Conservation (phyloP, 2,888 invertebrate species). For the Ganaspis brasiliensis region DNA sequence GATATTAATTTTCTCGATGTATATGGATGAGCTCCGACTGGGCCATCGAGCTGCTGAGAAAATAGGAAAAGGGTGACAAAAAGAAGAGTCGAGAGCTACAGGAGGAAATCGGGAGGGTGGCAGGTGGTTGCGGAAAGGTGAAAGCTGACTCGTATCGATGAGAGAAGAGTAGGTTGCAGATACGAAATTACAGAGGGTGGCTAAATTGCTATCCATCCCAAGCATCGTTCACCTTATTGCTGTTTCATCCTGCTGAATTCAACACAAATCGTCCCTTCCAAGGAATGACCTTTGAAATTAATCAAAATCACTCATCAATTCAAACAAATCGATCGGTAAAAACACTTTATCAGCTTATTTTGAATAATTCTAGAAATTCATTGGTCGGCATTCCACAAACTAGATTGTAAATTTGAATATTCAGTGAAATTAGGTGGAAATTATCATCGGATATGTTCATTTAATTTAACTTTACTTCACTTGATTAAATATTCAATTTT, state of each 20-base stretch:
- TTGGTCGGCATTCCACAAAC: too few relatives aligned
- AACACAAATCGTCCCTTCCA: slow-evolving; percentile 1
- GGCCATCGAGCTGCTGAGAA: slow-evolving; percentile 52
- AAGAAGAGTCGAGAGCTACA: slow-evolving; percentile 33
- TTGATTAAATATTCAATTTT: neutral
- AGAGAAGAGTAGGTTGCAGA: slow-evolving; percentile 26
- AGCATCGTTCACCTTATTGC: slow-evolving; percentile 26
- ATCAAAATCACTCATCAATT: too few relatives aligned
- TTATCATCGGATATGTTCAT: neutral
- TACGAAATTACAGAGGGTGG: slow-evolving; percentile 21
- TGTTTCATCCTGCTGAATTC: slow-evolving; percentile 19
- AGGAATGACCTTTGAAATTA: neutral
- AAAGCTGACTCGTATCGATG: slow-evolving; percentile 20
- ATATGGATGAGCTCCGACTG: slow-evolving; percentile 77
- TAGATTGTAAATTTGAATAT: too few relatives aligned
- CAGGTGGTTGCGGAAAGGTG: slow-evolving; percentile 49
- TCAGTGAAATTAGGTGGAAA: too few relatives aligned
- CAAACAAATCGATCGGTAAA: too few relatives aligned
- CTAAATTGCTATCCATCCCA: slow-evolving; percentile 28
- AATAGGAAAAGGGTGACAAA: slow-evolving; percentile 42
- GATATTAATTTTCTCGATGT: slow-evolving; percentile 80
- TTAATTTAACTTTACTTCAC: neutral
- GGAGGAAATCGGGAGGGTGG: slow-evolving; percentile 48
- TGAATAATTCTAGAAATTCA: too few relatives aligned
- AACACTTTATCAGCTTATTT: too few relatives aligned